Conservation (phyloP, 2,888 invertebrate species). For the Orthosia incerta region DNA sequence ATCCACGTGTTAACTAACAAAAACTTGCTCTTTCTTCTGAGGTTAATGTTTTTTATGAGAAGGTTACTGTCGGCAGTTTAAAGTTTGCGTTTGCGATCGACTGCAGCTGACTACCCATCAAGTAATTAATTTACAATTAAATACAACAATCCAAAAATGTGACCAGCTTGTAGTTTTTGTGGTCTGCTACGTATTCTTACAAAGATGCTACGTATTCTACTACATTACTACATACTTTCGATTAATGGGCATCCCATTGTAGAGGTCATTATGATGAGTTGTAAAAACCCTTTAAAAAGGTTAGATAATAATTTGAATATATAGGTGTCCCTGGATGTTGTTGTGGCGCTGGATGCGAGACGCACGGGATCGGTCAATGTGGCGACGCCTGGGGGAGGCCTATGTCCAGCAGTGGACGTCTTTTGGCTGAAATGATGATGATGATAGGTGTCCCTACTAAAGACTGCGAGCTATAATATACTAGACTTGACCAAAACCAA, state of each 20-base stretch:
- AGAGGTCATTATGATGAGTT: neutral
- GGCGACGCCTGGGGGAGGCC: no score
- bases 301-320: neutral
- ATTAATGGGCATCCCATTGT: neutral
- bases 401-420: no score
- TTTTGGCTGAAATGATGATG: no score
- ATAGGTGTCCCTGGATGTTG: no score
- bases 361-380: no score
- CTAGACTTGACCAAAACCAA: no score
- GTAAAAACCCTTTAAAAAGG: neutral
- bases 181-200: neutral
- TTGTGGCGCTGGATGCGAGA: no score
- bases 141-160: neutral
- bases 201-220: neutral
- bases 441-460: no score
- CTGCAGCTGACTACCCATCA: neutral
- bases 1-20: conserved; percentile 10
- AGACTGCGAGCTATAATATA: no score
- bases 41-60: neutral
- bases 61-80: neutral
- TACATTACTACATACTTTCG: neutral
- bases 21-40: neutral
- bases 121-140: neutral
- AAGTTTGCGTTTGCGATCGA: neutral
- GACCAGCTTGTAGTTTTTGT: neutral